Evolutionary conservation across 2,888 invertebrate species (phyloP).

Genomic region (Drosophila multiciliata): DNA sequence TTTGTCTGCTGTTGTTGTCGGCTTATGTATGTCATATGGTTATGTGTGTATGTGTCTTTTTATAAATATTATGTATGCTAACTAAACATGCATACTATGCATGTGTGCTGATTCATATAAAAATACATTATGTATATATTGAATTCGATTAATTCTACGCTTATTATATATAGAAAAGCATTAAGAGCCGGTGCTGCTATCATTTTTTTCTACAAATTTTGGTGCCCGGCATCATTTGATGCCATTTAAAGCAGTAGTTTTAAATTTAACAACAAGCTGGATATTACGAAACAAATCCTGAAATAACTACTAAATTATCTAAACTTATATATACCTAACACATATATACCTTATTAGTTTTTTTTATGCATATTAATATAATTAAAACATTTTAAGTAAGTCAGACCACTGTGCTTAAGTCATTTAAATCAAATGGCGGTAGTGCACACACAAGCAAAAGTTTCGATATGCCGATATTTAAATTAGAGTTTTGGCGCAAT

Average conservation of each 20-base stretch:
- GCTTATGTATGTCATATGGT: constrained; percentile 8
- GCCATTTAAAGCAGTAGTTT: not conserved
- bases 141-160: not conserved
- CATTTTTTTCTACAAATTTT: not conserved
- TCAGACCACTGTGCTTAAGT: not conserved
- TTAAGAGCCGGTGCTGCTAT: not conserved
- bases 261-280: not conserved
- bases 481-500: not conserved
- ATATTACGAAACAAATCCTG: not conserved
- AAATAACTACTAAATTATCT: not conserved
- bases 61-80: not conserved
- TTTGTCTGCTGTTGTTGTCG: constrained; percentile 18
- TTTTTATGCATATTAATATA: not conserved
- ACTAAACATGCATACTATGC: not conserved
- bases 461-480: not conserved
- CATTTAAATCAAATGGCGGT: not conserved
- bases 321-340: not conserved
- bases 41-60: not conserved
- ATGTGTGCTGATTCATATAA: not conserved
- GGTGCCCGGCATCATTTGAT: not conserved
- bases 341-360: not conserved
- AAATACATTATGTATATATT: not conserved
- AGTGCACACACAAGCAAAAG: not conserved
- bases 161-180: not conserved
- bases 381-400: not conserved